These are phyloP conservation scores for Argynnis bischoffii DNA, from an alignment of 2,888 invertebrate genomes.

Conservation along the genomic window DNA sequence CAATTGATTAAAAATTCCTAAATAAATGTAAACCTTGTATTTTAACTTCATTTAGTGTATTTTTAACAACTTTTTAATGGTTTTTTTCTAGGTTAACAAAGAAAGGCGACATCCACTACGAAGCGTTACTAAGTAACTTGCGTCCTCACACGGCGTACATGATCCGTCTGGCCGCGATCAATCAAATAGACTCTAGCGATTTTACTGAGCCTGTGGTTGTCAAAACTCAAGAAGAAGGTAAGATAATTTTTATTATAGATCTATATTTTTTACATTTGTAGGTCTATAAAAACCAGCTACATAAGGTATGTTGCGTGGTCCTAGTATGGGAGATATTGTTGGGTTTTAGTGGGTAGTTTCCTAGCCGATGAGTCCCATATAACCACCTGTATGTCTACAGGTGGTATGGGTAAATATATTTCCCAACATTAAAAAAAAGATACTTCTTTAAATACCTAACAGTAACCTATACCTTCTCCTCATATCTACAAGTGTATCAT, in stretches of 20 bases:
- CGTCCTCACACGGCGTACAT: constrained; percentile 92
- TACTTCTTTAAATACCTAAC: too few species aligned
- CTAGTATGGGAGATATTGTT: too few species aligned
- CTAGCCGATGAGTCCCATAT: too few species aligned
- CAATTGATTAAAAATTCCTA: not conserved
- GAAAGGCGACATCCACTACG: constrained; percentile 75
- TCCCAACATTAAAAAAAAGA: too few species aligned
- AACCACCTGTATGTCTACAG: too few species aligned
- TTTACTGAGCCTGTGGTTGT: constrained; percentile 89
- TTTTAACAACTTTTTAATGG: not conserved
- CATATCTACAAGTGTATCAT: too few species aligned
- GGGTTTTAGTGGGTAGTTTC: too few species aligned
- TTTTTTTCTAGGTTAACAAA: constrained; percentile 61
- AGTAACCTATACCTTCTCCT: too few species aligned
- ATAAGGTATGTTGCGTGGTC: too few species aligned
- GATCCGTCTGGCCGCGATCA: constrained; percentile 91
- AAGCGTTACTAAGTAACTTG: constrained; percentile 77
- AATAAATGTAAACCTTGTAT: not conserved
- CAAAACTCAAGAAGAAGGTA: constrained; percentile 93
- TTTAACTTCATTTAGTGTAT: not conserved
- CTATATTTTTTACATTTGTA: not conserved
- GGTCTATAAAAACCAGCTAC: too few species aligned
- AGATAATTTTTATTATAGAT: not conserved
- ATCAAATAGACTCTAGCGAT: constrained; percentile 90
- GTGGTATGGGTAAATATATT: too few species aligned